A percentile compares a stretch with the other conserved stretches of the same genome.
phyloP scores from a whole-genome alignment of 2,113 vertebrate genomes.

The Fregata magnificens region DNA sequence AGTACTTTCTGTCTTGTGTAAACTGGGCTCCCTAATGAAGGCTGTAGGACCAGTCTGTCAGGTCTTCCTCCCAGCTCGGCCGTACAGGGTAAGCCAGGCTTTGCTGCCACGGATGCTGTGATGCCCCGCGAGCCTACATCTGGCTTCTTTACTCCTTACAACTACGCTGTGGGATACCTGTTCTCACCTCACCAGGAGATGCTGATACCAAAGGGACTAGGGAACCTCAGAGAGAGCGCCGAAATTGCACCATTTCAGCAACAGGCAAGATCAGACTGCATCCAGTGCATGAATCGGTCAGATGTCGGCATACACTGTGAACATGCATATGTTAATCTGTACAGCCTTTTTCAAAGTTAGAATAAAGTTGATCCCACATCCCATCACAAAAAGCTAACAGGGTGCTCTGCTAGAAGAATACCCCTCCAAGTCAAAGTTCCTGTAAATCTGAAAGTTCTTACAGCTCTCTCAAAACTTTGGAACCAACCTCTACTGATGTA shows the following conservation, averaged over 20 bases:
- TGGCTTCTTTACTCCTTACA: not conserved
- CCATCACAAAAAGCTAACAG: not conserved
- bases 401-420: not conserved
- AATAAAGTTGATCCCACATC: not conserved
- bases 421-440: not conserved
- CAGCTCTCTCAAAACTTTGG: not conserved
- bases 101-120: not conserved
- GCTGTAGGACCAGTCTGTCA: not conserved
- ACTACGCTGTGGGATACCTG: not conserved
- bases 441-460: not conserved
- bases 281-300: not conserved
- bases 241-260: not conserved
- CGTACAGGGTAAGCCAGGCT: not conserved
- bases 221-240: not conserved
- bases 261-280: not conserved
- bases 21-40: not conserved
- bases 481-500: not conserved
- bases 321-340: not conserved
- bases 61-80: not conserved
- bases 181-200: not conserved
- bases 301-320: not conserved
- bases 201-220: not conserved
- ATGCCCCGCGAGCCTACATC: not conserved
- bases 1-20: not conserved
- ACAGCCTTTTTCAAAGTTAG: not conserved